Evolutionary conservation across 2,797 vertebrate species (phyloP).

Genomic region (Nyctalus aviator): DNA sequence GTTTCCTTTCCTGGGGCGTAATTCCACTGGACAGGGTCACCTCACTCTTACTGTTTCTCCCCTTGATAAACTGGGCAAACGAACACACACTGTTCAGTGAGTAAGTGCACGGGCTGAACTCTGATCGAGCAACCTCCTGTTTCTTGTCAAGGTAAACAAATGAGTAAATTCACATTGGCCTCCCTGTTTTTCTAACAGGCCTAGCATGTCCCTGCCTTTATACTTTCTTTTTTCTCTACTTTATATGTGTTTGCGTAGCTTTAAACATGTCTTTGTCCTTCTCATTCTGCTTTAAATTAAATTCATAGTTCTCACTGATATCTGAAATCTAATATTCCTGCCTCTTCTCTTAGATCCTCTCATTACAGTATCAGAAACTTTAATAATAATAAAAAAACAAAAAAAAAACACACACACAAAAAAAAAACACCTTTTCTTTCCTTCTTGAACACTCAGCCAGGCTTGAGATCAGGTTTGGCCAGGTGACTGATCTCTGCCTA

Average conservation of each 20-base stretch:
- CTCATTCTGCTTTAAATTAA: background rate
- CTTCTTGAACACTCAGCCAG: background rate
- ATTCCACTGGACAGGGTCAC: background rate
- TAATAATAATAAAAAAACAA: background rate
- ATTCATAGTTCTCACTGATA: background rate
- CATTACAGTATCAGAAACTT: background rate
- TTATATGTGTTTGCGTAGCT: background rate
- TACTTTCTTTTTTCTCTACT: background rate
- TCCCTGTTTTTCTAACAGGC: background rate
- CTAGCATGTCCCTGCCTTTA: background rate
- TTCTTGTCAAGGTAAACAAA: background rate
- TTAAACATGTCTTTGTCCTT: background rate
- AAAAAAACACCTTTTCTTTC: background rate
- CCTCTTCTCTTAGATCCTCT: background rate
- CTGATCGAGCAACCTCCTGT: background rate
- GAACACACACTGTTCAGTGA: background rate
- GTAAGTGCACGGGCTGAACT: background rate
- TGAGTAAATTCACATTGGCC: background rate
- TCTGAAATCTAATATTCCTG: background rate
- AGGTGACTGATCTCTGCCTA: background rate
- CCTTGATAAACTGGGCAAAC: background rate
- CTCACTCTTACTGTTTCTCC: too few species aligned
- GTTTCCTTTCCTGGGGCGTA: background rate
- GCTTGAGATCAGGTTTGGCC: background rate
- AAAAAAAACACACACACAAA: too few species aligned